Evolutionary conservation across 2,113 vertebrate genomes (phyloP).

Genomic region (Cinclus mexicanus): DNA sequence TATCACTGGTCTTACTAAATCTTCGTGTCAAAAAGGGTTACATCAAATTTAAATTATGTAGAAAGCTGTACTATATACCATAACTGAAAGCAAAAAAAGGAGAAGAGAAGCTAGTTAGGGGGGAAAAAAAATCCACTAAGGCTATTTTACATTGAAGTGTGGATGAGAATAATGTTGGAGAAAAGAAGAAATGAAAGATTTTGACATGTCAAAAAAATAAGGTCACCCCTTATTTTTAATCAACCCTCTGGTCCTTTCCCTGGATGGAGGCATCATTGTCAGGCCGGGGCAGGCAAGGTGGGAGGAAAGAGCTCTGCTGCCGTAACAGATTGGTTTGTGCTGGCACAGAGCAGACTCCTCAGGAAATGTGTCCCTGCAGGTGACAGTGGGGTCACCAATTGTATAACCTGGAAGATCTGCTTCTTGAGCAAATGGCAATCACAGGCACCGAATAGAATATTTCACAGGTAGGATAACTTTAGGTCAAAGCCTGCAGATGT

Average conservation of each 20-base stretch:
- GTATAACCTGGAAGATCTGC: not conserved
- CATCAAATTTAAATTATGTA: constrained; percentile 13
- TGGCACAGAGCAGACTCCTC: not conserved
- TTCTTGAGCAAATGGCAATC: not conserved
- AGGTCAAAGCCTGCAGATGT: not conserved
- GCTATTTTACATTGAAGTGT: constrained; percentile 10
- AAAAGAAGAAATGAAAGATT: constrained; percentile 46
- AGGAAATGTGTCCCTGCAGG: not conserved
- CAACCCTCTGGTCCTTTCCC: not conserved
- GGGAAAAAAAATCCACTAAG: not conserved
- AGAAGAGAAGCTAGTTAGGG: not conserved
- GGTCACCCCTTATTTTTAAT: constrained; percentile 41
- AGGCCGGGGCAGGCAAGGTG: not conserved
- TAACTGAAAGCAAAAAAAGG: not conserved
- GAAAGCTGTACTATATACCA: constrained; percentile 13
- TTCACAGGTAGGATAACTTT: not conserved
- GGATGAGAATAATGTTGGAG: not conserved
- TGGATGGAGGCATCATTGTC: not conserved
- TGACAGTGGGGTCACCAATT: not conserved
- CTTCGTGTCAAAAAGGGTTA: constrained; percentile 28
- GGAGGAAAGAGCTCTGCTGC: not conserved
- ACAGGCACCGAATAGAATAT: not conserved
- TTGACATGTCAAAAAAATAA: constrained; percentile 23
- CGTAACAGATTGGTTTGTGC: not conserved
- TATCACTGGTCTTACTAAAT: constrained; percentile 1